phyloP scores from a whole-genome alignment of 2,113 vertebrate genomes.

The Daboia siamensis region DNA sequence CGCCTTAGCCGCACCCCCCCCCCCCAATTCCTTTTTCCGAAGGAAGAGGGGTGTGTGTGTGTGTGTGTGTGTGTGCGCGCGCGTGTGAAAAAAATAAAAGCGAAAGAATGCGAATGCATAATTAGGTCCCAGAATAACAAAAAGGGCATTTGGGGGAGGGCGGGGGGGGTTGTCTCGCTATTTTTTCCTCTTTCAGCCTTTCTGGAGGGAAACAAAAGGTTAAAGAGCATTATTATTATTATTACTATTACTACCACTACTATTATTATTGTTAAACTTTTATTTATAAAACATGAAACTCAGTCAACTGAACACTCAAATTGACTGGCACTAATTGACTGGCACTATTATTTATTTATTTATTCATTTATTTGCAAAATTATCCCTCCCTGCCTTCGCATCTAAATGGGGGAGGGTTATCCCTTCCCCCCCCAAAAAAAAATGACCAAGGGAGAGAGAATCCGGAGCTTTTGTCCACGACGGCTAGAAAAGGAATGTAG shows the following conservation, averaged over 20 bases:
- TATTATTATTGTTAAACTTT: too few relatives aligned
- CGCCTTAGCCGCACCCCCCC: not conserved
- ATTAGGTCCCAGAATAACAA: constrained; percentile 51
- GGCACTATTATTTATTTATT: too few relatives aligned
- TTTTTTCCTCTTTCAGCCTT: constrained; percentile 10
- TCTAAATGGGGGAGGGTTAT: constrained; percentile 37
- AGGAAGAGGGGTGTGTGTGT: not conserved
- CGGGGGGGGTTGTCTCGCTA: not conserved
- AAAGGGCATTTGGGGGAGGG: constrained; percentile 29
- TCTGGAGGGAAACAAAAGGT: constrained; percentile 5
- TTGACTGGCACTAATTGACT: too few relatives aligned
- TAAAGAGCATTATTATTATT: constrained; percentile 39
- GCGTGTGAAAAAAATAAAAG: not conserved
- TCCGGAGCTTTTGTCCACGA: not conserved
- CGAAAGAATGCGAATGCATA: not conserved
- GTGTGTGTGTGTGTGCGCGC: too few relatives aligned
- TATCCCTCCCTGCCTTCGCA: constrained; percentile 37
- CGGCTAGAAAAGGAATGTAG: not conserved
- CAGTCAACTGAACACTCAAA: too few relatives aligned
- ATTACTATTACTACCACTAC: too few relatives aligned
- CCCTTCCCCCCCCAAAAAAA: too few relatives aligned
- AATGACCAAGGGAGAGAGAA: not conserved
- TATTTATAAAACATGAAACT: too few relatives aligned
- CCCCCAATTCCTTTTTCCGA: not conserved
- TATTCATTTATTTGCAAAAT: not conserved